phyloP scores from a whole-genome alignment of 2,113 vertebrate genomes.

The Bubalus kerabau region DNA sequence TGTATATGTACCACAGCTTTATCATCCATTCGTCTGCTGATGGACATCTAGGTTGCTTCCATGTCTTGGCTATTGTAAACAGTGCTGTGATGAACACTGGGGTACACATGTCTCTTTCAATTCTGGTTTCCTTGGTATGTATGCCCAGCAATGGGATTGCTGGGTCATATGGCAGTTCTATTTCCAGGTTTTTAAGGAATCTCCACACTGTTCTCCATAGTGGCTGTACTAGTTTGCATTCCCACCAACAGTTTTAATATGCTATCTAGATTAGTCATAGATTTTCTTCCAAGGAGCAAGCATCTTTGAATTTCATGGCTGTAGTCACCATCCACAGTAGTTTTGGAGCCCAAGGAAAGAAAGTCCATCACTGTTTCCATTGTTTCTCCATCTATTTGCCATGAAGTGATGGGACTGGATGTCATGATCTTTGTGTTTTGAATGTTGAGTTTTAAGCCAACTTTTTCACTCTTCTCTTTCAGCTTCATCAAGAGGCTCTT shows the following conservation, averaged over 20 bases:
- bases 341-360: neutral
- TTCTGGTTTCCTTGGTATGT: neutral
- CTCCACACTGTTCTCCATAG: neutral
- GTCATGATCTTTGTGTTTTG: neutral
- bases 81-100: neutral
- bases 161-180: neutral
- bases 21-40: neutral
- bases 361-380: neutral
- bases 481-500: neutral
- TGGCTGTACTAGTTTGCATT: neutral
- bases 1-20: neutral
- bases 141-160: neutral
- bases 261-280: neutral
- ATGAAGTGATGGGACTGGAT: neutral
- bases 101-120: neutral
- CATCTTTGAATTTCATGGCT: neutral
- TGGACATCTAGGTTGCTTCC: neutral
- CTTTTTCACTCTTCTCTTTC: neutral
- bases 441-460: neutral
- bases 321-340: neutral
- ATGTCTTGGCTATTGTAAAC: neutral
- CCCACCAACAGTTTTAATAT: neutral
- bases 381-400: neutral
- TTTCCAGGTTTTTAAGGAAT: neutral
- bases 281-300: neutral